These are phyloP conservation scores for Pollenia angustigena DNA, from an alignment of 2,888 invertebrate species.

Conservation along the genomic window DNA sequence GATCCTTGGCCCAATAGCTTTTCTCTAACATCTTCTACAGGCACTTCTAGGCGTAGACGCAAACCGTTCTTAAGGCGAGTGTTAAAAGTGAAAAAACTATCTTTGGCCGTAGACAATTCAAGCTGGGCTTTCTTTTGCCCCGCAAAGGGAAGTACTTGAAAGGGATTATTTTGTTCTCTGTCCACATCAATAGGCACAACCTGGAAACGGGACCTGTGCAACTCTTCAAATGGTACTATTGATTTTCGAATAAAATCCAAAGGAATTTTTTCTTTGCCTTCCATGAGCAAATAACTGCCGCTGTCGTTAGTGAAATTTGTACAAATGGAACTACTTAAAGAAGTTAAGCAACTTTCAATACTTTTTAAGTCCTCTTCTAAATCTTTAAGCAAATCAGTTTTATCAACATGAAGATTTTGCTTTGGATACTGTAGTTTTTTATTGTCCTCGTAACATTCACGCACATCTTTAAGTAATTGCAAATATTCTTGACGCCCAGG, in stretches of 20 bases:
- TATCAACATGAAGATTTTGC: conserved; percentile 77
- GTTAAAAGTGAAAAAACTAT: conserved; percentile 82
- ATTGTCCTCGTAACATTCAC: conserved; percentile 76
- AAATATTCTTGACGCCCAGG: conserved; percentile 80
- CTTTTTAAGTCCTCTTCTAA: conserved; percentile 81
- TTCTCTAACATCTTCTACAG: conserved; percentile 76
- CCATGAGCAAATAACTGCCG: conserved; percentile 81
- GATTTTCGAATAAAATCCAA: conserved; percentile 82
- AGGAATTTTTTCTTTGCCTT: conserved; percentile 82
- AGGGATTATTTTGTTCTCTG: conserved; percentile 81
- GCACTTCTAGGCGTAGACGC: conserved; percentile 81
- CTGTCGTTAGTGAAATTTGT: conserved; percentile 83
- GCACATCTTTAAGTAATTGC: conserved; percentile 78
- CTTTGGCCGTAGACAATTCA: conserved; percentile 77
- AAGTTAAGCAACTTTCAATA: conserved; percentile 82
- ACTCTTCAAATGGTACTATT: conserved; percentile 82
- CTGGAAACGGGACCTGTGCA: conserved; percentile 80
- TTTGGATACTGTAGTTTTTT: conserved; percentile 72
- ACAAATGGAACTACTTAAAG: conserved; percentile 82
- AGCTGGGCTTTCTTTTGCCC: conserved; percentile 81
- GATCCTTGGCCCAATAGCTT: conserved; percentile 78
- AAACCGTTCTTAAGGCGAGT: conserved; percentile 81
- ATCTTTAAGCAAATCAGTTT: conserved; percentile 77
- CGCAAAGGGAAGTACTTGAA: conserved; percentile 80
- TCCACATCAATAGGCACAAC: conserved; percentile 78